Evolutionary conservation across 2,113 vertebrate genomes (phyloP), one percentile per base, ranked within the genome.

Genomic region (Erythrocebus patas): DNA sequence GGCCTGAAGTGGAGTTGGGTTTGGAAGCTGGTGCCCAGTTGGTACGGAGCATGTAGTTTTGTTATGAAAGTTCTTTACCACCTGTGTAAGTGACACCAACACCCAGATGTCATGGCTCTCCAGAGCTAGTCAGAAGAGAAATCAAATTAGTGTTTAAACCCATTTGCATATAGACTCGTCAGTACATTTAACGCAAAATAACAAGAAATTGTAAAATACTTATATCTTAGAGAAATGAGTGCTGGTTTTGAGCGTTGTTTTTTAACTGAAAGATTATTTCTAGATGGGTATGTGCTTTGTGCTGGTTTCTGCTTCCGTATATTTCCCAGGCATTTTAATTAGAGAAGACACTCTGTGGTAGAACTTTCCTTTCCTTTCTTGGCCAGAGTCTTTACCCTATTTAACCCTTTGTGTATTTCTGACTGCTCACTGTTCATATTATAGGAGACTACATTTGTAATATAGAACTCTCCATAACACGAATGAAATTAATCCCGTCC

Each of bases 191-290:
- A 55, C 35, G 82, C 52, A 52, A 68, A 96, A 95, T 91, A 92
- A 76, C 1, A 72, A 88, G 27, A 91, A 68, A 38, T 80, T 93
- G 59, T 43, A 48, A 93, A 96, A 79, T 59, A 35, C 25, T 52
- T 85, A 32, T 2, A 20, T 66, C 2, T 57, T 81, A 61, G 87
- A 76, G 40, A 89, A 97, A 75, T 81, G 68, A 95, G 48, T 92
- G 75, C 89, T 80, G 35, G 76, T 90, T 81, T 79, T 92, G 64
- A 88, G 50, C 25, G 73, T 76, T 83, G 86, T 88, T 59, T 91
- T 91, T 88, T 72, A 95, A 78, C 48, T 80, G 83, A 72, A 97
- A 92, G 50, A 68, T 75, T 85, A 73, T 93, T 86, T 97, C 52
- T 97, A 92, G n/a, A 40, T 48, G 78, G 79, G 50, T 91, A 73